Conservation (phyloP, 2,888 invertebrate genomes). For the Lottia gigantea region DNA sequence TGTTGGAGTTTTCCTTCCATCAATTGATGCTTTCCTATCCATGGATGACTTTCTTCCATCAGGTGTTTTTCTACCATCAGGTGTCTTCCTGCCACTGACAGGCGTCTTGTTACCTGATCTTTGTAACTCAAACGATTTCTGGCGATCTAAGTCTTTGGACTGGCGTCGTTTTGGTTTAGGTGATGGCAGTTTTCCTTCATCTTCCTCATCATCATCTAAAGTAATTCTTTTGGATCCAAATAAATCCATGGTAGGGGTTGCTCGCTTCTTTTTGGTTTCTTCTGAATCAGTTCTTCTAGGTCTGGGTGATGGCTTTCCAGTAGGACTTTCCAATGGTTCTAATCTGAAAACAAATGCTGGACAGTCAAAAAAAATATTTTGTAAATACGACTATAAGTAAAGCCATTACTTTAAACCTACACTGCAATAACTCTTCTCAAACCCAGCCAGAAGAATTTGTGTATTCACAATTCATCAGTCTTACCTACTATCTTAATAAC, state of each 20-base stretch:
- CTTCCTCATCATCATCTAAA: constrained; percentile 41
- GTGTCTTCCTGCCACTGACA: constrained; percentile 21
- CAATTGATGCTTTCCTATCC: constrained; percentile 5
- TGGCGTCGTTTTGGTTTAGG: not conserved
- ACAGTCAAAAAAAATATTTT: no score
- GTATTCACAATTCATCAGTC: no score
- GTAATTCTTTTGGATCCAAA: constrained; percentile 39
- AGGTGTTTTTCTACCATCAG: constrained; percentile 27
- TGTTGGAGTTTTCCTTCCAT: constrained; percentile 24
- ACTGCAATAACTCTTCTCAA: no score
- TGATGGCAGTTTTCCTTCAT: constrained; percentile 21
- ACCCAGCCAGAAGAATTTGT: no score
- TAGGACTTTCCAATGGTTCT: not conserved
- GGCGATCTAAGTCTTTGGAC: not conserved
- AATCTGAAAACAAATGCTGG: not conserved
- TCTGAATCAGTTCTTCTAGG: not conserved
- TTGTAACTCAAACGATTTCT: constrained; percentile 13
- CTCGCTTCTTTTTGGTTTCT: constrained; percentile 11
- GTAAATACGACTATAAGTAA: no score
- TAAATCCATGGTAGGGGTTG: constrained; percentile 42
- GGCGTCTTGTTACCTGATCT: constrained; percentile 8
- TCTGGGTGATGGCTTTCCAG: not conserved
- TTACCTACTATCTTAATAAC: no score
- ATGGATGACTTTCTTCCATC: constrained; percentile 20
- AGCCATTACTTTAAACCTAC: no score